Percentiles rank a stretch among this genome's conserved stretches.
phyloP scores from a whole-genome alignment of 2,888 invertebrate genomes.

The Netelia melanura region DNA sequence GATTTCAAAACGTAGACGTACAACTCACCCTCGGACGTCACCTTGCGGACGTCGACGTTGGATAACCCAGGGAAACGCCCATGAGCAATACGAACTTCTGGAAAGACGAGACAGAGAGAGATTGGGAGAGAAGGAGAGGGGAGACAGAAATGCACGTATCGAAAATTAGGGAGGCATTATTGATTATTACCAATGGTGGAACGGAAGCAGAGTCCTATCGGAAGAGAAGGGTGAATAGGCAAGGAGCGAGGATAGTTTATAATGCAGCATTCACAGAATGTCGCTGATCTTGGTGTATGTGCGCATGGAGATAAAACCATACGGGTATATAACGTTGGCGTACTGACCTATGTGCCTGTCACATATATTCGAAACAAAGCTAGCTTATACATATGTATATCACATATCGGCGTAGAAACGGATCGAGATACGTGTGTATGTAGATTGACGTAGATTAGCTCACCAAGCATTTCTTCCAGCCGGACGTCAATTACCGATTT shows the following conservation, averaged over 20 bases:
- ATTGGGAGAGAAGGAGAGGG: neutral
- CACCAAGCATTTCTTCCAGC: neutral
- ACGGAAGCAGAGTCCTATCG: slow-evolving; percentile 28
- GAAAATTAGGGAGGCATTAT: slow-evolving; percentile 58
- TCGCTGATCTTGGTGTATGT: slow-evolving; percentile 17
- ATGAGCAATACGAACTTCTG: slow-evolving; percentile 28
- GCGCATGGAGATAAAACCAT: slow-evolving; percentile 14
- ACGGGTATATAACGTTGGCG: slow-evolving; percentile 4
- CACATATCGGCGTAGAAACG: neutral
- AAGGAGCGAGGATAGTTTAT: slow-evolving; percentile 15
- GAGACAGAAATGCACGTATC: slow-evolving; percentile 38
- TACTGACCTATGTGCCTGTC: neutral
- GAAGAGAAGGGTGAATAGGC: neutral
- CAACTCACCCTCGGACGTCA: neutral
- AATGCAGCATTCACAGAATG: slow-evolving; percentile 43
- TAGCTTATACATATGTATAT: neutral
- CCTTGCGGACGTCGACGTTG: slow-evolving; percentile 15
- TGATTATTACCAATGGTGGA: slow-evolving; percentile 55
- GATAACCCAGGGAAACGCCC: slow-evolving; percentile 44
- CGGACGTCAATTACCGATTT: neutral
- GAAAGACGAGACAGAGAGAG: slow-evolving; percentile 11
- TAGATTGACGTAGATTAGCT: neutral
- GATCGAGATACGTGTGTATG: neutral
- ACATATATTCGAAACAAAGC: neutral
- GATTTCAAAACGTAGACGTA: neutral